phyloP scores from a whole-genome alignment of 2,888 invertebrate species.

The Dugesia japonica region DNA sequence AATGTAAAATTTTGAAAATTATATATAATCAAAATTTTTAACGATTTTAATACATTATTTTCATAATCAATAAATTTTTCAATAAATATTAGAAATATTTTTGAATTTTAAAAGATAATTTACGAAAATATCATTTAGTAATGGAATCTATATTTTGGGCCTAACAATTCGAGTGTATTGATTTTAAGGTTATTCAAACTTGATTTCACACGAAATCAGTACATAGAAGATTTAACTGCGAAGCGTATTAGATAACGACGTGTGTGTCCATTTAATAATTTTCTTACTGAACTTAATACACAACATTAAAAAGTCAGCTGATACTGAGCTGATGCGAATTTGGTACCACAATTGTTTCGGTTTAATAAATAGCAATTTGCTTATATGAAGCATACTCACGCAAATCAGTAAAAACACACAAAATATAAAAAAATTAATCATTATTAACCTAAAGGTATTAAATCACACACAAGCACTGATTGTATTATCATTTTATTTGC shows the following conservation, averaged over 20 bases:
- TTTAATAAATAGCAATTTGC: not conserved
- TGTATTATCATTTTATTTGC: no score
- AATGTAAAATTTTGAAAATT: not conserved
- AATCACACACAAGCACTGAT: not conserved
- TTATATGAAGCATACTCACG: not conserved
- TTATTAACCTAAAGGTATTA: not conserved
- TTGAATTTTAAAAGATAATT: no score
- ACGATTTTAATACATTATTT: no score
- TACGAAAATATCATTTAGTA: no score
- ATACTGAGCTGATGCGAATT: not conserved
- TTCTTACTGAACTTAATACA: not conserved
- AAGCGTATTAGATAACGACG: not conserved
- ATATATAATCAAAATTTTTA: no score
- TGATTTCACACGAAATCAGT: no score
- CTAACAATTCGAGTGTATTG: no score
- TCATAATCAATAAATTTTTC: no score
- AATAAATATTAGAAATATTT: no score
- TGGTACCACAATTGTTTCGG: not conserved
- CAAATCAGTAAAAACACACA: not conserved
- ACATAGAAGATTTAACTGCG: not conserved
- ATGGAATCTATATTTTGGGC: no score
- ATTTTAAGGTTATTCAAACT: no score
- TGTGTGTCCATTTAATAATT: not conserved
- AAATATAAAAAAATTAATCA: not conserved
- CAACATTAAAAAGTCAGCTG: not conserved